Base-by-base conservation (phyloP, 2,797 vertebrate genomes). In the Smutsia gigantea region DNA sequence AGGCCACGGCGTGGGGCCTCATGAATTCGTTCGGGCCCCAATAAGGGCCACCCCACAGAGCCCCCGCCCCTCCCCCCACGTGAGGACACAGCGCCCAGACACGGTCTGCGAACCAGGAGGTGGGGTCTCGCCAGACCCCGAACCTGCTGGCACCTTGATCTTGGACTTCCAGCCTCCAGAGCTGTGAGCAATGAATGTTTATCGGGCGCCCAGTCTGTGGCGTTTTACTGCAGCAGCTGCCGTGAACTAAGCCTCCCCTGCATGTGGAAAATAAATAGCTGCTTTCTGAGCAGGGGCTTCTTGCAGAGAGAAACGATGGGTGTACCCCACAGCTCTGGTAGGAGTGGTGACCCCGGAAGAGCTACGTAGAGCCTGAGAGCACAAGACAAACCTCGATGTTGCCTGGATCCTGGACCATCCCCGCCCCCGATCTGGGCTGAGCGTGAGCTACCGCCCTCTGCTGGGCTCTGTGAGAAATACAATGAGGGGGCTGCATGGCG, bases 381-480 rank as follows among this genome's bases (percentile, higher is more conserved):
- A 4, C 64, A 29, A 31, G 75, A 55, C 23, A 10, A 0, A 61
- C 14, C 4, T 2, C 63, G 9, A 23, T 0, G 15, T 4, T 14
- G 19, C 53, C 46, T 19, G 1, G 2, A 14, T 17, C 25, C 2
- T 2, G 12, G 17, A 13, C 75, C 15, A 0, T 1, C 1, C 25
- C 19, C 27, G 14, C 12, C 31, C 42, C 39, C 0, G 0, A 0
- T 0, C n/a, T 15, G 53, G 13, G 2, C 29, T 1, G 25, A 11
- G 39, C 27, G 31, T 9, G 19, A 21, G n/a, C n/a, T 57, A 0
- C n/a, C 13, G 69, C 61, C 68, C 25, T 79, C 83, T 78, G 69
- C 93, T 92, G 72, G 78, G 18, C 83, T 4, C 61, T 46, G 0
- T 4, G 37, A 34, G 77, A 64, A 87, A 7, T 57, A 3, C 77